Evolutionary conservation across 2,888 invertebrate species (phyloP).

Genomic region (Trichogramma dendrolimi): DNA sequence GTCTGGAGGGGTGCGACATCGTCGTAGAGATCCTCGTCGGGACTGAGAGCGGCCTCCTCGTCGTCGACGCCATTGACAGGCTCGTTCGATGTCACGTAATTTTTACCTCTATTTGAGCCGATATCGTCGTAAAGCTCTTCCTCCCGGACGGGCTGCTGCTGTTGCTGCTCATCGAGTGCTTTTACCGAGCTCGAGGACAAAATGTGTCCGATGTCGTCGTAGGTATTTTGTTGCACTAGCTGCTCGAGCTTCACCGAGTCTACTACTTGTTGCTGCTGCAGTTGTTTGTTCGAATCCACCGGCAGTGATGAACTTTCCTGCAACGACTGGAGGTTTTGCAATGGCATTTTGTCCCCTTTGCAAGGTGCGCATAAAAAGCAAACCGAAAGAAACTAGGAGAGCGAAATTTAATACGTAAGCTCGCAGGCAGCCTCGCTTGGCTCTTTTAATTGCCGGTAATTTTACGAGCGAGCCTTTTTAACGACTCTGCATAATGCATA

Average conservation of each 20-base stretch:
- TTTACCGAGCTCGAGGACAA: background rate
- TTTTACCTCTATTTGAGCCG: conserved; percentile 11
- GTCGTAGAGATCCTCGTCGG: conserved; percentile 34
- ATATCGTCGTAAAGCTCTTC: conserved; percentile 32
- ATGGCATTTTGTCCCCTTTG: too few relatives aligned
- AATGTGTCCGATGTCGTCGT: conserved; percentile 10
- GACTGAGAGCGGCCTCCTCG: background rate
- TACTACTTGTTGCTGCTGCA: background rate
- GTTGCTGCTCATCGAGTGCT: background rate
- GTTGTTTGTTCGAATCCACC: background rate
- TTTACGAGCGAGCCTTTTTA: too few relatives aligned
- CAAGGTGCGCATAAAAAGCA: too few relatives aligned
- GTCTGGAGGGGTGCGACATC: conserved; percentile 32
- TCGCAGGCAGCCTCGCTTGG: too few relatives aligned
- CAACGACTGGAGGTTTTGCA: too few relatives aligned
- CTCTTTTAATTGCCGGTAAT: too few relatives aligned
- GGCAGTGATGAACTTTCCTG: background rate
- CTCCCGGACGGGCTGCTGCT: conserved; percentile 2
- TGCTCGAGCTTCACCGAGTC: background rate
- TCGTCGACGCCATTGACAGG: conserved; percentile 1
- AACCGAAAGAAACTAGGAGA: too few relatives aligned
- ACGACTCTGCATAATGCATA: too few relatives aligned
- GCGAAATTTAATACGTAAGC: too few relatives aligned
- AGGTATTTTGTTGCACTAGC: background rate
- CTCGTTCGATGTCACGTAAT: too few relatives aligned